Evolutionary conservation across 2,797 vertebrate genomes (phyloP).

Genomic region (Pelobates cultripes): DNA sequence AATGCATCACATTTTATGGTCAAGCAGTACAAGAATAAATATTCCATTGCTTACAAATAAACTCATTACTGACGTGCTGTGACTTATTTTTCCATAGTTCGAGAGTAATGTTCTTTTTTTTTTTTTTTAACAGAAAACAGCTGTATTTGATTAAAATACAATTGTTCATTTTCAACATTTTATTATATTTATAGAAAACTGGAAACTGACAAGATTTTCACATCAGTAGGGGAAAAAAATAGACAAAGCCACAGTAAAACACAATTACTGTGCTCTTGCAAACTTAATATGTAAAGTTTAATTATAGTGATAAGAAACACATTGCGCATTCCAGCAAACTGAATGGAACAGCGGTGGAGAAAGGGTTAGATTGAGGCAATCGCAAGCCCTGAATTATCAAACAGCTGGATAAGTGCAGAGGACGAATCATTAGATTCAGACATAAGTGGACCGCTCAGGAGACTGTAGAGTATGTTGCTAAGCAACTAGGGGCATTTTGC

Average conservation of each 20-base stretch:
- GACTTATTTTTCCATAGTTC: no score
- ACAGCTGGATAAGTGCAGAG: slow-evolving; percentile 62
- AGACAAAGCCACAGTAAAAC: not conserved
- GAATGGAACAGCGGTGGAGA: not conserved
- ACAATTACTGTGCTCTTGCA: no score
- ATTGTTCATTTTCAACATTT: not conserved
- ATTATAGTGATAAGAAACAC: not conserved
- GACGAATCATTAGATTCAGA: slow-evolving; percentile 62
- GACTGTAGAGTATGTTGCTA: slow-evolving; percentile 68
- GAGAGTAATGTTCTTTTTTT: no score
- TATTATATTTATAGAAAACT: not conserved
- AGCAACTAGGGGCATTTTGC: slow-evolving; percentile 76
- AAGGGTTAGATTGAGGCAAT: slow-evolving; percentile 52
- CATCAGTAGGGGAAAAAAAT: not conserved
- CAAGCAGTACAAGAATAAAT: no score
- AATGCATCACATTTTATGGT: no score
- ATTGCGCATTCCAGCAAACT: slow-evolving; percentile 4
- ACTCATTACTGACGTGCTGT: no score
- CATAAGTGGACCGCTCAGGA: slow-evolving; percentile 60
- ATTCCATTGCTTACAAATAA: no score
- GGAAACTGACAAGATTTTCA: not conserved
- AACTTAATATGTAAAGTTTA: not conserved
- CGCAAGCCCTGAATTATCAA: slow-evolving; percentile 60
- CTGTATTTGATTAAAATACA: slow-evolving; percentile 1
- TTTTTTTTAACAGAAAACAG: not conserved